Conservation (phyloP, 1,140 invertebrate genomes). For the Ridgeia piscesae region DNA sequence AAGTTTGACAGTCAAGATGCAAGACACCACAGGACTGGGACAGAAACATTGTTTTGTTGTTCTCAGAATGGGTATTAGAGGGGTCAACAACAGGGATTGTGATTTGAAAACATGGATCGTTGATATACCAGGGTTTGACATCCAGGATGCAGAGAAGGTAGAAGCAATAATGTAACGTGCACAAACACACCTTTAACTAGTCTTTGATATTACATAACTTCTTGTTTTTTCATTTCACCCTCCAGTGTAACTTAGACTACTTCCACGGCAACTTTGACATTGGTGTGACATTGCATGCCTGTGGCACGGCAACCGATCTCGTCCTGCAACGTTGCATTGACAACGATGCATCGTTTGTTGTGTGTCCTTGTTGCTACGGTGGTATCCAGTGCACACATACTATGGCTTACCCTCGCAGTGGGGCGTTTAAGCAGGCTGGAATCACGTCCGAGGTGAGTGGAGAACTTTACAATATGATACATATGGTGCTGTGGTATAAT, state of each 20-base stretch:
- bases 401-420: conserved; percentile 67
- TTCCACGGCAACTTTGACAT: conserved; percentile 69
- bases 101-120: too few relatives aligned
- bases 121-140: too few relatives aligned
- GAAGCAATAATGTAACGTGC: too few relatives aligned
- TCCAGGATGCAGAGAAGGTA: too few relatives aligned
- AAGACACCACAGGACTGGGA: too few relatives aligned
- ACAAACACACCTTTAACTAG: too few relatives aligned
- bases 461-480: background rate
- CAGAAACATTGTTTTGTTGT: too few relatives aligned
- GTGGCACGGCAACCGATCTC: conserved; percentile 90
- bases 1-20: too few relatives aligned
- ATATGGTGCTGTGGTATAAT: background rate
- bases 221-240: conserved; percentile 15
- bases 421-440: conserved; percentile 60
- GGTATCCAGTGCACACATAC: conserved; percentile 74
- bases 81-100: too few relatives aligned
- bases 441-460: conserved; percentile 43
- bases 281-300: conserved; percentile 87
- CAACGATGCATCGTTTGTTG: conserved; percentile 78
- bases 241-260: conserved; percentile 60
- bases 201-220: background rate
- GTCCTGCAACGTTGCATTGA: conserved; percentile 82
- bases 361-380: conserved; percentile 95
- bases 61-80: too few relatives aligned